Conservation (phyloP, 2,113 vertebrate species). For the Heterotis niloticus region DNA sequence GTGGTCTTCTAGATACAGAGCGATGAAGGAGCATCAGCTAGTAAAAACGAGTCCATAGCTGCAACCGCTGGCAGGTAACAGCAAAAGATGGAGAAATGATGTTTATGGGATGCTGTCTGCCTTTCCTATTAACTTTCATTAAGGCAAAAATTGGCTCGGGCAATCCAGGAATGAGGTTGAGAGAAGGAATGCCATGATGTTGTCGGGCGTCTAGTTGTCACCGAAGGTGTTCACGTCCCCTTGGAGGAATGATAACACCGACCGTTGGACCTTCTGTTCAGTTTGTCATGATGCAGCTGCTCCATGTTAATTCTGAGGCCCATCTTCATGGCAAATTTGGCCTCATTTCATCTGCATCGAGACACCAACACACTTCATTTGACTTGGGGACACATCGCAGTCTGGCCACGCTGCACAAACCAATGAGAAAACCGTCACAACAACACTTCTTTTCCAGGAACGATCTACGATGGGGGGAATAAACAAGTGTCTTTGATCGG, state of each 20-base stretch:
- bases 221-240: not conserved
- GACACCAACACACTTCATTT: not conserved
- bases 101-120: too few relatives aligned
- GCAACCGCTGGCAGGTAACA: too few relatives aligned
- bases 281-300: not conserved
- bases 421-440: slow-evolving; percentile 18
- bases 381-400: not conserved
- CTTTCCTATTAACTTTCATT: not conserved
- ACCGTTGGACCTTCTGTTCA: not conserved
- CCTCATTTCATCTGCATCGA: not conserved
- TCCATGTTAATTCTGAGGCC: not conserved
- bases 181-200: not conserved
- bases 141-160: not conserved
- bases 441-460: slow-evolving; percentile 3
- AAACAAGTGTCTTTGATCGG: slow-evolving; percentile 23
- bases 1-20: not conserved
- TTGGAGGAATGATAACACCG: not conserved
- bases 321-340: not conserved
- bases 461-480: slow-evolving; percentile 17
- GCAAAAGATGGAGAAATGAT: not conserved
- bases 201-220: not conserved
- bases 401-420: not conserved
- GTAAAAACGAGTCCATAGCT: too few relatives aligned
- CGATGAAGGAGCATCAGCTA: too few relatives aligned
- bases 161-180: not conserved